phyloP scores from a whole-genome alignment of 2,797 vertebrate species.

The Esox lucius region DNA sequence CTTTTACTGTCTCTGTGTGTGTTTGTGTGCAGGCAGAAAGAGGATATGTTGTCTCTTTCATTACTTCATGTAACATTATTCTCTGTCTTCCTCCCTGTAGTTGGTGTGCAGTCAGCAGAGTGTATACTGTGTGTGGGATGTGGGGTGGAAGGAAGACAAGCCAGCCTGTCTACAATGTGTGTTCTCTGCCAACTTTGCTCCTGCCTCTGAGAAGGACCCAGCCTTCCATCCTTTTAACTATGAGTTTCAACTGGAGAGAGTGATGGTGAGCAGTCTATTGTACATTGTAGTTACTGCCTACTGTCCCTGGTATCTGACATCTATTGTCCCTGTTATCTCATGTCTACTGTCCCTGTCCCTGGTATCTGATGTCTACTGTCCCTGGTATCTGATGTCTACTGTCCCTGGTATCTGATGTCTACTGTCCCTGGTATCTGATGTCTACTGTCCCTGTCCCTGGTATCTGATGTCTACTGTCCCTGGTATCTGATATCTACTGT shows the following conservation, averaged over 20 bases:
- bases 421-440: too few species aligned
- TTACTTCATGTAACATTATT: not conserved
- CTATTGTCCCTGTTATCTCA: too few species aligned
- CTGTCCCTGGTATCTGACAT: too few species aligned
- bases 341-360: too few species aligned
- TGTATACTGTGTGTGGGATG: constrained; percentile 93
- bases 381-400: too few species aligned
- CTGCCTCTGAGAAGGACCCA: constrained; percentile 70
- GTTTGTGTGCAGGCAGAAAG: not conserved
- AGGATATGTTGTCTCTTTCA: not conserved
- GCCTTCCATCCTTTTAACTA: constrained; percentile 87
- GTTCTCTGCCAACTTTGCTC: constrained; percentile 87
- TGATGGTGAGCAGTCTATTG: constrained; percentile 72
- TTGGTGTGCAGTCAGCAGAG: constrained; percentile 85
- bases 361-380: too few species aligned
- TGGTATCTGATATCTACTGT: too few species aligned
- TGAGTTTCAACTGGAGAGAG: constrained; percentile 86
- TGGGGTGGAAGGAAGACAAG: constrained; percentile 82
- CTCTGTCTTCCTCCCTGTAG: constrained; percentile 63
- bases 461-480: too few species aligned
- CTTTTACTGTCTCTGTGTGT: too few species aligned
- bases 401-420: too few species aligned
- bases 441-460: too few species aligned
- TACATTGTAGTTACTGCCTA: not conserved
- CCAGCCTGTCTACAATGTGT: constrained; percentile 81